A percentile compares a stretch with the other conserved stretches of the same genome.
These are phyloP conservation scores for Thecocarcelia acutangulata DNA, from an alignment of 2,888 invertebrate genomes.

Conservation along the genomic window DNA sequence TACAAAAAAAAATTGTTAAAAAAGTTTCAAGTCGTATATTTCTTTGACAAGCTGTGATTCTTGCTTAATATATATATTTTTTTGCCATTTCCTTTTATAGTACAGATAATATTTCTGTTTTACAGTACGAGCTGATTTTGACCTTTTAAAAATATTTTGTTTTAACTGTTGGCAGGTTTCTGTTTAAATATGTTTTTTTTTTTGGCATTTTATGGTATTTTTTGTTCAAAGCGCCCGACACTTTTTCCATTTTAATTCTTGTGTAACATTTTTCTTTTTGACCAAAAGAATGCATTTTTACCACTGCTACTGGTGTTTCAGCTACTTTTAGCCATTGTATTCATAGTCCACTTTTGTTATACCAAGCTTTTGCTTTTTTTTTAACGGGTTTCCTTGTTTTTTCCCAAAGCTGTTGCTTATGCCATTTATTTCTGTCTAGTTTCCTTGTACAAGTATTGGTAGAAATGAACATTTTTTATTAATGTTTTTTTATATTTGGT, in stretches of 20 bases:
- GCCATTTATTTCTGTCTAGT: constrained; percentile 30
- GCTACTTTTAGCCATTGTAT: constrained; percentile 42
- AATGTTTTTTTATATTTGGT: constrained; percentile 4
- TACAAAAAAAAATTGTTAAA: no score
- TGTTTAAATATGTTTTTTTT: constrained; percentile 17
- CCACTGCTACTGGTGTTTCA: constrained; percentile 1
- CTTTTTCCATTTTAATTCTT: constrained; percentile 50
- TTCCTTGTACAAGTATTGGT: constrained; percentile 2
- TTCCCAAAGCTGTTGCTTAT: constrained; percentile 55
- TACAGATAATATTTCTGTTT: no score
- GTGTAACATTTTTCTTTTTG: constrained; percentile 54
- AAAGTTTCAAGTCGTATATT: no score
- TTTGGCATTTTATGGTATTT: constrained; percentile 7
- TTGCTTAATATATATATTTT: no score
- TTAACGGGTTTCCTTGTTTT: background rate
- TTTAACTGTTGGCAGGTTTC: no score
- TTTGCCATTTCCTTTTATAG: no score
- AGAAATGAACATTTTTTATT: constrained; percentile 13
- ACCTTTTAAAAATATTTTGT: no score
- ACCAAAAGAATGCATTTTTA: constrained; percentile 41
- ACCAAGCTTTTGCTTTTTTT: constrained; percentile 17
- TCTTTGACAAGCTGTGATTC: no score
- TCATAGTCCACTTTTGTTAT: constrained; percentile 48
- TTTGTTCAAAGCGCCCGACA: background rate
- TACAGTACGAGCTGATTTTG: no score